Evolutionary conservation across 2,888 invertebrate species (phyloP).

Genomic region (Trissonchulus sp.): DNA sequence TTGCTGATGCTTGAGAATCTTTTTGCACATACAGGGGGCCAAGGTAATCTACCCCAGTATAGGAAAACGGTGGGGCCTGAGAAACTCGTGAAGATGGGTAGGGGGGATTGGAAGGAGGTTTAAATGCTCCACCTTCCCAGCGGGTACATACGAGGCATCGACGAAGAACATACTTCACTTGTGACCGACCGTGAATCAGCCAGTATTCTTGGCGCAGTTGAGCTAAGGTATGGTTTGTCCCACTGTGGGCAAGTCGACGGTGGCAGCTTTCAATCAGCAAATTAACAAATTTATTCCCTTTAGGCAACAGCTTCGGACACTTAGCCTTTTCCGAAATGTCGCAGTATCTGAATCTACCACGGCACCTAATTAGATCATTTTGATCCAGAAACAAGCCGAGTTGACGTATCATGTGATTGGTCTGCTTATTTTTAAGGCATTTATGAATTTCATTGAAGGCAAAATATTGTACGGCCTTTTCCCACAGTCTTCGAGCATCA

Average conservation of each 20-base stretch:
- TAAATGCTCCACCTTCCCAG: conserved; percentile 17
- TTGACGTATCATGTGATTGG: not conserved
- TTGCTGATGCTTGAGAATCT: not conserved
- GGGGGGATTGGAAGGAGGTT: conserved; percentile 4
- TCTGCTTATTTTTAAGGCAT: not conserved
- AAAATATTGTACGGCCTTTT: not conserved
- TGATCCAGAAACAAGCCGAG: conserved; percentile 15
- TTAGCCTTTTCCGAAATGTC: not conserved
- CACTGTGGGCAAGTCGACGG: conserved; percentile 10
- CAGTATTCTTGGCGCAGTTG: conserved; percentile 12
- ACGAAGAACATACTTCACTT: not conserved
- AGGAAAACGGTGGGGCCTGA: not conserved
- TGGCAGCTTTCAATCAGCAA: conserved; percentile 14
- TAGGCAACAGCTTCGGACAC: conserved; percentile 15
- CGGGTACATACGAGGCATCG: conserved; percentile 18
- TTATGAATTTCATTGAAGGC: not conserved
- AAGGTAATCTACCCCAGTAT: conserved; percentile 9
- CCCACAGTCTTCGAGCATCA: not conserved
- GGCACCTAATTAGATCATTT: not conserved
- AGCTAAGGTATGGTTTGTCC: not conserved
- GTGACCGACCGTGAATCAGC: conserved; percentile 7
- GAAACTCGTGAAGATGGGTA: not conserved
- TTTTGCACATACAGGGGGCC: conserved; percentile 2
- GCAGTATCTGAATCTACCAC: not conserved
- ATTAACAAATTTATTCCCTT: not conserved